Percentiles rank a stretch among this genome's conserved stretches.
phyloP scores from a whole-genome alignment of 1,140 invertebrate genomes.

The Eciton burchellii region DNA sequence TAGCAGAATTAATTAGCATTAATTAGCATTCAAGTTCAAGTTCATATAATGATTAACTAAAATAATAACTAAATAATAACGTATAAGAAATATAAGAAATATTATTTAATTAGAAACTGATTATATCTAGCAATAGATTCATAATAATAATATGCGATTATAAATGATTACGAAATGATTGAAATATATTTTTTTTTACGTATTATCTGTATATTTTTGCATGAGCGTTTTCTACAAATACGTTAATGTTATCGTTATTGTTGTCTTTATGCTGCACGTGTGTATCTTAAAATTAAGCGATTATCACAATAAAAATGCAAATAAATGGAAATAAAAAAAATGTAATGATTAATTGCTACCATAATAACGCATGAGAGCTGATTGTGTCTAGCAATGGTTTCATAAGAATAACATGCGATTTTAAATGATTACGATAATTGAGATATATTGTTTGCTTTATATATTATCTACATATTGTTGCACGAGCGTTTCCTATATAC shows the following conservation, averaged over 20 bases:
- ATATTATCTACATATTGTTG: neutral
- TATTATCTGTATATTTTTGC: neutral
- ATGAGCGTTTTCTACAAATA: too few relatives aligned
- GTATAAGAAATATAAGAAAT: too few relatives aligned
- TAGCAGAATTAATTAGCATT: too few relatives aligned
- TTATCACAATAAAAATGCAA: constrained; percentile 45
- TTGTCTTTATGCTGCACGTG: neutral
- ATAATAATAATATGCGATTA: neutral
- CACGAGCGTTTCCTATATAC: too few relatives aligned
- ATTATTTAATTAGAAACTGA: neutral
- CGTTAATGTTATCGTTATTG: neutral
- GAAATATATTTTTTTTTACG: too few relatives aligned
- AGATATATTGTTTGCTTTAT: too few relatives aligned
- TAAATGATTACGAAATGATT: neutral
- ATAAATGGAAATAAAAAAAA: constrained; percentile 25
- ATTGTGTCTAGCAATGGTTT: neutral
- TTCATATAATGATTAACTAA: too few relatives aligned
- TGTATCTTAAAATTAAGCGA: neutral
- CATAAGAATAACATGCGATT: neutral
- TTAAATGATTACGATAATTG: neutral
- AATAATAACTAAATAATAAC: too few relatives aligned
- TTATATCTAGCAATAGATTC: neutral
- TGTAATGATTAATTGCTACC: constrained; percentile 15
- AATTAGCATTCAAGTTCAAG: too few relatives aligned
- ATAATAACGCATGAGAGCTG: too few relatives aligned